Base-by-base conservation (phyloP, 1,140 invertebrate genomes). In the Conus ventricosus region DNA sequence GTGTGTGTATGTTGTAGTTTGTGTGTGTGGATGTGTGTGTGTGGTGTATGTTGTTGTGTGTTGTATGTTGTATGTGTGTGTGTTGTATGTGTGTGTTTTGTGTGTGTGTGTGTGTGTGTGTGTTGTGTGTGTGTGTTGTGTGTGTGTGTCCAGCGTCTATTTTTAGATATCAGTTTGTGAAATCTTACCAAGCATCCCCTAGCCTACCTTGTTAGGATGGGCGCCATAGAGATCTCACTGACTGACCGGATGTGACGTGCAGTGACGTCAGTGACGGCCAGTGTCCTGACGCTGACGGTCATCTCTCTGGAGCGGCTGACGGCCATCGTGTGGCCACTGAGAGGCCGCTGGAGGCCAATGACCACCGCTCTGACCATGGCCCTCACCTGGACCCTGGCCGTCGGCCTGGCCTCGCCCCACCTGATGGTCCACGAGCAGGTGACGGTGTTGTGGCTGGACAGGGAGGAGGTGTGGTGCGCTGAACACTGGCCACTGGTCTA, bases 281-380 rank as follows among this genome's bases (percentile, higher is more conserved):
- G 95, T 80, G 95, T 96, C 0, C 91, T 96, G 39, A 96, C 96
- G 4, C 89, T 96, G 86, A 95, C 94, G 5, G 93, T 94, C 51
- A 96, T 96, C 81, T 94, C 96, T 0, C 94, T 95, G 85, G 96
- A 96, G 91, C 92, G 96, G 51, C 93, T 94, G 85, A 91, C 93
- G 57, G 94, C 93, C 20, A 92, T 95, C 87, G 92, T 94, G 0
- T 94, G 91, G 76, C 92, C 94, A 0, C 88, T 95, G 55, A 90
- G 89, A 51, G 89, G 85, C 10, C 88, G 91, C 55, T 91, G 93
- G 90, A 88, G 92, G 20, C 85, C 91, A 11, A 23, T 76, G 4
- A 71, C 87, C 17, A 90, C 91, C 15, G 88, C 83, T 51, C 53
- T 95, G 91, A 92, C 95, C 60, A 94, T 96, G 55, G 84, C 90